These are phyloP conservation scores for Mesoligia furuncula DNA, from an alignment of 2,888 invertebrate genomes.

Conservation along the genomic window DNA sequence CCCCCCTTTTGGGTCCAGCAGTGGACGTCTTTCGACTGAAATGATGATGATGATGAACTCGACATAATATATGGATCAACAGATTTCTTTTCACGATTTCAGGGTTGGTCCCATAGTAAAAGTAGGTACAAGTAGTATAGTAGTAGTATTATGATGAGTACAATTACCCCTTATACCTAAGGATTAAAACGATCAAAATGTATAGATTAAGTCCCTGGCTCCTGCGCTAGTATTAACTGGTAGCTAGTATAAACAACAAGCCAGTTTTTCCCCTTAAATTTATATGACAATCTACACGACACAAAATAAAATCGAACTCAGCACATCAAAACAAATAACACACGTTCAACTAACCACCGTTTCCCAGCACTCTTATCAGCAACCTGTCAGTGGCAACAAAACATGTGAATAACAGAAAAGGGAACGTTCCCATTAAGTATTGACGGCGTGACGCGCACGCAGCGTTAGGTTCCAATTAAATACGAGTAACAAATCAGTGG, in stretches of 20 bases:
- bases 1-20: too few relatives aligned
- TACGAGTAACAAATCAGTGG: slow-evolving; percentile 60
- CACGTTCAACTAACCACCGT: neutral
- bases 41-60: too few relatives aligned
- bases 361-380: slow-evolving; percentile 48
- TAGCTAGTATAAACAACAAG: neutral
- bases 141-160: too few relatives aligned
- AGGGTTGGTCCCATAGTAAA: too few relatives aligned
- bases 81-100: too few relatives aligned
- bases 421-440: slow-evolving; percentile 59
- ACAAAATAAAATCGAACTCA: slow-evolving; percentile 12
- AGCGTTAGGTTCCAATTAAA: slow-evolving; percentile 59
- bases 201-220: neutral
- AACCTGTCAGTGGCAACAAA: slow-evolving; percentile 50
- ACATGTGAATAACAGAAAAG: slow-evolving; percentile 46
- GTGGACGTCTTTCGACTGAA: too few relatives aligned
- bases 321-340: slow-evolving; percentile 26
- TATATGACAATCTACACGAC: neutral
- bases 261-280: neutral
- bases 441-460: slow-evolving; percentile 37
- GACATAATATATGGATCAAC: too few relatives aligned
- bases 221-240: neutral
- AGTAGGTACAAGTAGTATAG: too few relatives aligned
- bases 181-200: too few relatives aligned
- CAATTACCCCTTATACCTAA: too few relatives aligned